Evolutionary conservation across 2,797 vertebrate species (phyloP).

Genomic region (Pseudopleuronectes americanus): DNA sequence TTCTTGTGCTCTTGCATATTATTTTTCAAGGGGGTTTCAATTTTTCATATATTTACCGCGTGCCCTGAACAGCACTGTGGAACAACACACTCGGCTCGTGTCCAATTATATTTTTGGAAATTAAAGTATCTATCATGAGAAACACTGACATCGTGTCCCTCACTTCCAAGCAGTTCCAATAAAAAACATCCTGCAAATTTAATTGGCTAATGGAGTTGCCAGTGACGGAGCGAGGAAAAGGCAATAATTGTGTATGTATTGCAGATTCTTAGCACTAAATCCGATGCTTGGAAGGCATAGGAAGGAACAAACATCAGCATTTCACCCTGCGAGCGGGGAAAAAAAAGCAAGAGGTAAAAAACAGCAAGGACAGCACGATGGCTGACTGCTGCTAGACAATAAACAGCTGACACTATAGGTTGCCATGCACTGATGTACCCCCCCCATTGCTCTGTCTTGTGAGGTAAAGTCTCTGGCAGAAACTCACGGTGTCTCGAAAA

Average conservation of each 20-base stretch:
- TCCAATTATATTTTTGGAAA: slow-evolving; percentile 68
- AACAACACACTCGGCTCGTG: slow-evolving; percentile 37
- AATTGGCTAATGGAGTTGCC: slow-evolving; percentile 62
- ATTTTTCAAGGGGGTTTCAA: slow-evolving; percentile 46
- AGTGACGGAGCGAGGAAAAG: slow-evolving; percentile 44
- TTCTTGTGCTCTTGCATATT: slow-evolving; percentile 27
- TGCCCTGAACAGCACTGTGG: slow-evolving; percentile 27
- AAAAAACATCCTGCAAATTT: slow-evolving; percentile 58
- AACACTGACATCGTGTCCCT: slow-evolving; percentile 51
- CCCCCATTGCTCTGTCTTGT: slow-evolving; percentile 55
- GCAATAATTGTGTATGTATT: slow-evolving; percentile 77
- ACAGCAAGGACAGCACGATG: slow-evolving; percentile 80
- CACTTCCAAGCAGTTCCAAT: slow-evolving; percentile 49
- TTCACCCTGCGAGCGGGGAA: slow-evolving; percentile 55
- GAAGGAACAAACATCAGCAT: slow-evolving; percentile 79
- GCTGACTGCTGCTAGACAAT: slow-evolving; percentile 68
- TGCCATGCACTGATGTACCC: slow-evolving; percentile 64
- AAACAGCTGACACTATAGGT: slow-evolving; percentile 81
- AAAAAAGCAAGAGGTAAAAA: slow-evolving; percentile 55
- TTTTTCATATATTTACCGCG: slow-evolving; percentile 39
- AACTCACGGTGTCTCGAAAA: slow-evolving; percentile 51
- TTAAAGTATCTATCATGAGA: slow-evolving; percentile 64
- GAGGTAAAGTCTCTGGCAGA: slow-evolving; percentile 56
- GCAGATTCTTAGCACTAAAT: slow-evolving; percentile 69
- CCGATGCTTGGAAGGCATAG: slow-evolving; percentile 55